Evolutionary conservation across 2,113 vertebrate genomes (phyloP).

Genomic region (Hiodon tergisus): DNA sequence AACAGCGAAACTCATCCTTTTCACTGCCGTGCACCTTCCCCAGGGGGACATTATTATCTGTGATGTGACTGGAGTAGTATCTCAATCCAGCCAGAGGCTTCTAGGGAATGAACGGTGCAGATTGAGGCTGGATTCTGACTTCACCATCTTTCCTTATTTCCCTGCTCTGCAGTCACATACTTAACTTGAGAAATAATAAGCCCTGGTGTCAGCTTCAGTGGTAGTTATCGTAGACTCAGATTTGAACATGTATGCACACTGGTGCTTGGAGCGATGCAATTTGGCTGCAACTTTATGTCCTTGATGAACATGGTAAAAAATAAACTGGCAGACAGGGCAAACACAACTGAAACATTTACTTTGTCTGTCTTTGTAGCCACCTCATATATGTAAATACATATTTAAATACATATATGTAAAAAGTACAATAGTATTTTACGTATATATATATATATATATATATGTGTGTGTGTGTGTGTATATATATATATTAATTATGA

Average conservation of each 20-base stretch:
- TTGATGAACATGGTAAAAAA: not conserved
- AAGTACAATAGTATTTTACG: too few species aligned
- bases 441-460: too few species aligned
- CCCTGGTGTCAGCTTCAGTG: not conserved
- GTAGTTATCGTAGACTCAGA: not conserved
- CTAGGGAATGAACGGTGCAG: conserved; percentile 27
- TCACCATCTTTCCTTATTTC: not conserved
- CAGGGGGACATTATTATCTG: conserved; percentile 34
- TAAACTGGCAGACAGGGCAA: not conserved
- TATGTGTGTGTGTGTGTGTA: too few species aligned
- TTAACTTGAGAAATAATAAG: not conserved
- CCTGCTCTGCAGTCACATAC: conserved; percentile 4
- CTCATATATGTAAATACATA: too few species aligned
- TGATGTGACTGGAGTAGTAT: conserved; percentile 33
- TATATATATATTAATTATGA: too few species aligned
- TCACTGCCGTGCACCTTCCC: conserved; percentile 10
- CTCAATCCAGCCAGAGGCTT: conserved; percentile 36
- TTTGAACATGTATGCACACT: not conserved
- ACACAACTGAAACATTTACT: too few species aligned
- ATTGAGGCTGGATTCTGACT: not conserved
- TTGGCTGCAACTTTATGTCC: not conserved
- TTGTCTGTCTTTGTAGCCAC: too few species aligned
- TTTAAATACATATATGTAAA: too few species aligned
- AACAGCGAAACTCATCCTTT: not conserved
- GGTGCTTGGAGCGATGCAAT: not conserved